These are phyloP conservation scores for Hypolimnas misippus DNA, from an alignment of 2,888 invertebrate species.

Conservation along the genomic window DNA sequence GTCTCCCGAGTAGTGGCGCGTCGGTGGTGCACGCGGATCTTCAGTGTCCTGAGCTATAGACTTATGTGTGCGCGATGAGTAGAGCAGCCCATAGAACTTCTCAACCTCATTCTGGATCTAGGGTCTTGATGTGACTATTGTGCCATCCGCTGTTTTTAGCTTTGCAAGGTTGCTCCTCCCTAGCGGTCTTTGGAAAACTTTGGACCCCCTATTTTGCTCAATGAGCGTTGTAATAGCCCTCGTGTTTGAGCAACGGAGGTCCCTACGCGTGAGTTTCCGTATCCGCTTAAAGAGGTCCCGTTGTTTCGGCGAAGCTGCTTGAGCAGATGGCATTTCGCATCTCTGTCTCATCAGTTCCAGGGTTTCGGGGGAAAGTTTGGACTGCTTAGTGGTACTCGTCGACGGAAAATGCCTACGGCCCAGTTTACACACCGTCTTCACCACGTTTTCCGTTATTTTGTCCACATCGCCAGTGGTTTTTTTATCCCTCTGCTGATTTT, in stretches of 20 bases:
- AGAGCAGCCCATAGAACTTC: too few species aligned
- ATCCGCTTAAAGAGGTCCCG: background rate
- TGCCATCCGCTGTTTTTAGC: too few species aligned
- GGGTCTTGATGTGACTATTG: too few species aligned
- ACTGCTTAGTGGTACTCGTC: background rate
- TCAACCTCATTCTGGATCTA: background rate
- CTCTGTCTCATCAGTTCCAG: conserved; percentile 13
- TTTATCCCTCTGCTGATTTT: too few species aligned
- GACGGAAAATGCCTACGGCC: too few species aligned
- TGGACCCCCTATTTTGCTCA: conserved; percentile 10
- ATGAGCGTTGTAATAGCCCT: conserved; percentile 3
- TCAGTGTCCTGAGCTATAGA: conserved; percentile 9
- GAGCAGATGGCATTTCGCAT: conserved; percentile 7
- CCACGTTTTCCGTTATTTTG: too few species aligned
- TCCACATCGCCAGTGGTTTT: too few species aligned
- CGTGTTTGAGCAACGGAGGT: conserved; percentile 18
- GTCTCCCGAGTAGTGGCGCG: conserved; percentile 23
- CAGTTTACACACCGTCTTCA: too few species aligned
- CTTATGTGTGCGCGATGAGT: too few species aligned
- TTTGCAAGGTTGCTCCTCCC: background rate
- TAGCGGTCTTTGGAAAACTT: background rate
- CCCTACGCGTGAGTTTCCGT: conserved; percentile 2
- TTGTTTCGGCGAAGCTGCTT: conserved; percentile 9
- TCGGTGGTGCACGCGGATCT: conserved; percentile 15
- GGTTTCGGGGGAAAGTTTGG: background rate